A percentile compares a stretch with the other conserved stretches of the same genome.
phyloP scores from a whole-genome alignment of 2,113 vertebrate genomes.

The sheep (Ovis aries) region DNA sequence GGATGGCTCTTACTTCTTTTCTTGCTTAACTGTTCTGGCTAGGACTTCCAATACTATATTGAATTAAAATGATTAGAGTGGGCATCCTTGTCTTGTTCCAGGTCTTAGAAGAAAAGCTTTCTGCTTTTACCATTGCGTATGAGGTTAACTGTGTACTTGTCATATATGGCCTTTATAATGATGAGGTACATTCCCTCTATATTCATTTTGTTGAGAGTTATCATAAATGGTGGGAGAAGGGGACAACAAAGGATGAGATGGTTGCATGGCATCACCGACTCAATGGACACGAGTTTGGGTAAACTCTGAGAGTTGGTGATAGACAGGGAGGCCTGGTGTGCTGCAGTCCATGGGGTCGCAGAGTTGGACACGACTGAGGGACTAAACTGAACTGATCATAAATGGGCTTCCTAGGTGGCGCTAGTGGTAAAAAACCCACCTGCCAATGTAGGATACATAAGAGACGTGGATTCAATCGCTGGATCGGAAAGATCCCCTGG shows the following conservation, averaged over 20 bases:
- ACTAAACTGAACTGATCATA: not conserved
- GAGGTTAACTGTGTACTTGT: not conserved
- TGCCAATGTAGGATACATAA: not conserved
- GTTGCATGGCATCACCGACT: not conserved
- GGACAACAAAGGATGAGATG: not conserved
- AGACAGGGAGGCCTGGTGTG: not conserved
- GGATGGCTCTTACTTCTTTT: not conserved
- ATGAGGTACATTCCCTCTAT: not conserved
- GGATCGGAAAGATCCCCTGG: not conserved
- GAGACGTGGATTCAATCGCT: fast-evolving
- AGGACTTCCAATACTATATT: not conserved
- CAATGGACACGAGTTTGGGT: not conserved
- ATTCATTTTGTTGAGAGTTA: not conserved
- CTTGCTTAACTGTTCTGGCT: not conserved
- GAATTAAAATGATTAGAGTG: not conserved
- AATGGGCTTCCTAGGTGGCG: not conserved
- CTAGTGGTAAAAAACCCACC: not conserved
- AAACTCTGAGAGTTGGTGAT: not conserved
- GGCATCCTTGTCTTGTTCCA: not conserved
- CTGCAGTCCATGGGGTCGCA: not conserved
- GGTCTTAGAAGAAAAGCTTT: not conserved
- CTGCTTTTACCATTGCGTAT: not conserved
- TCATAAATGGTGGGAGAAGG: not conserved
- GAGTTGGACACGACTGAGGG: not conserved
- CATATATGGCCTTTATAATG: not conserved